phyloP scores from a whole-genome alignment of 2,888 invertebrate species.

The Troides helena region DNA sequence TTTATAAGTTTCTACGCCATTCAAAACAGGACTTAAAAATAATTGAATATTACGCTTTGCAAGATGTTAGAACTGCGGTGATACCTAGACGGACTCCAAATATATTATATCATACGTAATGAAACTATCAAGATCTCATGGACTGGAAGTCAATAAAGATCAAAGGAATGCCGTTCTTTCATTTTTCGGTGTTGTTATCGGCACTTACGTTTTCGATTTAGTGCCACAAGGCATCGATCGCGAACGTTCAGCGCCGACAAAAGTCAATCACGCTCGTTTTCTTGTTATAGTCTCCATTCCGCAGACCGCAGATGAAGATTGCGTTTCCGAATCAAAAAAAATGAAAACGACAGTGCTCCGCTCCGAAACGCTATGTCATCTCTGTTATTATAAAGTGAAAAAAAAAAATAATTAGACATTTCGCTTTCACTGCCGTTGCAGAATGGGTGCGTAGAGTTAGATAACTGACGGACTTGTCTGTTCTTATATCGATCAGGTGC shows the following conservation, averaged over 20 bases:
- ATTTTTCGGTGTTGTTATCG: constrained; percentile 34
- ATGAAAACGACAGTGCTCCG: constrained; percentile 33
- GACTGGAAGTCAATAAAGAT: constrained; percentile 33
- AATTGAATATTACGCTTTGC: too few species aligned
- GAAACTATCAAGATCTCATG: constrained; percentile 35
- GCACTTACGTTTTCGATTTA: constrained; percentile 41
- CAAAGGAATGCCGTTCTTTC: constrained; percentile 33
- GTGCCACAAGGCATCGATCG: constrained; percentile 36
- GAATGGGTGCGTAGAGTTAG: constrained; percentile 64
- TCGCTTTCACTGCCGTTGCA: constrained; percentile 71
- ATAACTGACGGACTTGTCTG: constrained; percentile 62
- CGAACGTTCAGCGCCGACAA: constrained; percentile 40
- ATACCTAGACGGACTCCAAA: background rate
- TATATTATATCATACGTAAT: constrained; percentile 8
- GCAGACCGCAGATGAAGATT: constrained; percentile 47
- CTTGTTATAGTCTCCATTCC: constrained; percentile 53
- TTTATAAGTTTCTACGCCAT: too few species aligned
- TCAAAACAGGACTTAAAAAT: too few species aligned
- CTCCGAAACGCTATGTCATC: constrained; percentile 67
- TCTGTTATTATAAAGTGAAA: constrained; percentile 52
- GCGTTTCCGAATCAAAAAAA: constrained; percentile 39
- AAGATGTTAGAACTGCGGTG: too few species aligned
- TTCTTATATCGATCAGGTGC: constrained; percentile 62
- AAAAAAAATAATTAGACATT: constrained; percentile 69
- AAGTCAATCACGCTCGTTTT: constrained; percentile 56